Evolutionary conservation across 2,113 vertebrate genomes (phyloP).

Genomic region (Cyprinodon tularosa): DNA sequence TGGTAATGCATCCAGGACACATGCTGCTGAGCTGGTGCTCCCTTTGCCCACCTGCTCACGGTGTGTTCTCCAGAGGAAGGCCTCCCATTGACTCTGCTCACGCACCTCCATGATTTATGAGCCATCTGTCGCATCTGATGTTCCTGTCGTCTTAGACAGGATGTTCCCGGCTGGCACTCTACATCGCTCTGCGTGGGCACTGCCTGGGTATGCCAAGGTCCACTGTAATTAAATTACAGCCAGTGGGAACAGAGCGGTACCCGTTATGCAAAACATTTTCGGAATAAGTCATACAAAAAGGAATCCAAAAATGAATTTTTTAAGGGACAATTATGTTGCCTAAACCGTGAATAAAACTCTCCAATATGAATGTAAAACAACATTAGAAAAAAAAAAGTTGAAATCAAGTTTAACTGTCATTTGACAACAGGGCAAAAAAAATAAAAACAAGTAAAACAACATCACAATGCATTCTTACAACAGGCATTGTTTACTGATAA

Average conservation of each 20-base stretch:
- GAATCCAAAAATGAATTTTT: constrained; percentile 16
- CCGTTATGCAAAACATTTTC: constrained; percentile 34
- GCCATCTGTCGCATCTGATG: constrained; percentile 83
- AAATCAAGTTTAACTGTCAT: neutral
- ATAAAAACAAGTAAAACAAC: neutral
- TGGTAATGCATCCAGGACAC: constrained; percentile 42
- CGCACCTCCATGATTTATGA: constrained; percentile 81
- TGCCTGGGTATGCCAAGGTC: constrained; percentile 75
- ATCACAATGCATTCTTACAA: neutral
- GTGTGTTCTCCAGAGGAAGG: constrained; percentile 71
- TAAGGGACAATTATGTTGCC: neutral
- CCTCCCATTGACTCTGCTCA: constrained; percentile 60
- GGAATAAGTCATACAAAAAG: constrained; percentile 4
- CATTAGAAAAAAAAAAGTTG: neutral
- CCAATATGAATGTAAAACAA: neutral
- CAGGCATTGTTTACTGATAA: neutral
- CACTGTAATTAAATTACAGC: constrained; percentile 83
- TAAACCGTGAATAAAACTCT: neutral
- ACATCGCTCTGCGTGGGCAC: constrained; percentile 66
- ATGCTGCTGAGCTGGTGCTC: constrained; percentile 52
- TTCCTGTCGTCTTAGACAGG: constrained; percentile 77
- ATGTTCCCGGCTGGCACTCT: constrained; percentile 78
- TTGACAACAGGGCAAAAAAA: no score
- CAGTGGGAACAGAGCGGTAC: constrained; percentile 62
- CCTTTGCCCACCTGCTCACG: constrained; percentile 65